Evolutionary conservation across 2,888 invertebrate genomes (phyloP), one percentile per base, ranked within the genome.

Genomic region (Pollenia angustigena): DNA sequence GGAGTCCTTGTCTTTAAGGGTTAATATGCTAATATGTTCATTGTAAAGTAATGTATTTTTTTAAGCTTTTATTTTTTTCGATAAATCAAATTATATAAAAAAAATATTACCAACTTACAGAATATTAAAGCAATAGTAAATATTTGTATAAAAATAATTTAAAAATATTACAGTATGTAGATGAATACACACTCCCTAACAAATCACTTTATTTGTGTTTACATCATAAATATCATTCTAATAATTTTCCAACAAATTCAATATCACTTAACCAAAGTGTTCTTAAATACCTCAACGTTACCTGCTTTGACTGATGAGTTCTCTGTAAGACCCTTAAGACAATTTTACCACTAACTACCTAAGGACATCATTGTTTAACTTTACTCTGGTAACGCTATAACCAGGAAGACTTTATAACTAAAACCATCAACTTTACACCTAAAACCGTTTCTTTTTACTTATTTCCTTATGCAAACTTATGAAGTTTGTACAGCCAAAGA

Each of bases 401-500:
- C 14, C 23, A 54, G 18, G 12, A 54, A 32, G 2, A 71, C 18
- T 68, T 72, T 66, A 42, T 66, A 60, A 58, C 66, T 74, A 66
- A 64, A 76, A 58, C 16, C 58, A 69, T 40, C 50, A 76, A 6
- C n/a, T 66, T 56, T 32, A 50, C 50, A 44, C 46, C 6, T 14
- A n/a, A 50, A 3, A 42, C 60, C 10, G 6, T n/a, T 14, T 54
- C 46, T 72, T 72, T 48, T 54, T 46, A 32, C 32, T 8, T 46
- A n/a, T 18, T 46, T 32, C 16, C 46, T 50, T n/a, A 71, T 58
- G 16, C 58, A 69, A 48, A 60, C 16, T 44, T 66, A 56, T 8
- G 56, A 12, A 58, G 18, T 68, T 71, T 62, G 44, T 23, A 56
- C 44, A 75, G 44, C 42, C 58, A 69, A 64, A 80, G 64, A 82